A percentile compares a stretch with the other conserved stretches of the same genome.
These are phyloP conservation scores for Hydroisotoma schaefferi DNA, from an alignment of 2,888 invertebrate species.

Conservation along the genomic window DNA sequence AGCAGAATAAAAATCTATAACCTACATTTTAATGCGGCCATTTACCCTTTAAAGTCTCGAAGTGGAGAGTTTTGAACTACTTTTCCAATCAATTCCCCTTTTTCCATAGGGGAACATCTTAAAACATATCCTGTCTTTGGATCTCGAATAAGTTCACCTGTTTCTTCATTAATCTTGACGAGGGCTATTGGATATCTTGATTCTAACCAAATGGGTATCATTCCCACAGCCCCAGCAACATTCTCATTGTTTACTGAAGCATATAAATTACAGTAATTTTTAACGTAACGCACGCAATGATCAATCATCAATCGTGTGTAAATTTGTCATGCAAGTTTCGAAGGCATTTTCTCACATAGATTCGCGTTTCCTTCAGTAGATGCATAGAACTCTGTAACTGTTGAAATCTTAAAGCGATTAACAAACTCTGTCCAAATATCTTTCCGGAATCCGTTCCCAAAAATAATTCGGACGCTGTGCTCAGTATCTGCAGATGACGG, in stretches of 20 bases:
- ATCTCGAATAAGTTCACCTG: slow-evolving; percentile 80
- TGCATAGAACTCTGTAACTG: slow-evolving; percentile 90
- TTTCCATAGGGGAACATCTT: slow-evolving; percentile 68
- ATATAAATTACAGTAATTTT: slow-evolving; percentile 66
- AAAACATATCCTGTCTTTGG: slow-evolving; percentile 74
- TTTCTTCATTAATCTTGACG: slow-evolving; percentile 76
- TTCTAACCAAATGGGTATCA: slow-evolving; percentile 14
- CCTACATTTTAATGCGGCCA: not conserved
- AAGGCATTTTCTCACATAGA: slow-evolving; percentile 4
- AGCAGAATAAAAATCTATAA: not conserved
- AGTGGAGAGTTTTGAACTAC: slow-evolving; percentile 83
- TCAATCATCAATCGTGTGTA: not conserved
- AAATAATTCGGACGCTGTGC: slow-evolving; percentile 72
- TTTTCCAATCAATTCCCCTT: slow-evolving; percentile 94
- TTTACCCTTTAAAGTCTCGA: slow-evolving; percentile 81
- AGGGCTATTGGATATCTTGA: slow-evolving; percentile 65
- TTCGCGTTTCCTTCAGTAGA: slow-evolving; percentile 73
- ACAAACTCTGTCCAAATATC: slow-evolving; percentile 91
- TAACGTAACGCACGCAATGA: too few species aligned
- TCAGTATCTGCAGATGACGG: slow-evolving; percentile 65
- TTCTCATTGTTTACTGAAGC: slow-evolving; percentile 17
- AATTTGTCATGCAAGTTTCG: not conserved
- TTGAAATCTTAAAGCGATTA: slow-evolving; percentile 74
- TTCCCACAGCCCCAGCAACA: slow-evolving; percentile 9
- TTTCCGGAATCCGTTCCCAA: slow-evolving; percentile 88